Evolutionary conservation across 2,113 vertebrate species (phyloP), one percentile per base, ranked within the genome.

Genomic region (Microcebus ravelobensis): DNA sequence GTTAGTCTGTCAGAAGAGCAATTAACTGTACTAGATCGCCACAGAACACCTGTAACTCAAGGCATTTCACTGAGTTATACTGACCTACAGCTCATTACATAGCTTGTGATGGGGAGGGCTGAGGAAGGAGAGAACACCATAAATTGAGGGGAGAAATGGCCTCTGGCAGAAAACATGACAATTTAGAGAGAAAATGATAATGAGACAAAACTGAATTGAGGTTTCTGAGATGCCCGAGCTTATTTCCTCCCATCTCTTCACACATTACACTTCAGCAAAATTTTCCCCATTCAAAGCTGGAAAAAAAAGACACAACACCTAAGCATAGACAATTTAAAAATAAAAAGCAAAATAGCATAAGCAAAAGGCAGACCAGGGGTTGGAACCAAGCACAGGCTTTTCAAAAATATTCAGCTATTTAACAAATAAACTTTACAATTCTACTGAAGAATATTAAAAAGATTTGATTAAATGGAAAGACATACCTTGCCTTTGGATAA

Each of bases 131-230:
- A 95, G 8, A 87, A 87, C 27, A 87, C 6, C 59, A 55, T 68
- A 80, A 80, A 92, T 36, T 61, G 73, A 70, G 14, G 21, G 68
- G 15, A 81, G 23, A 92, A 59, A 81, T 14, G 57, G 39, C 21
- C 6, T 85, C 31, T 12, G n/a, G 39, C 14, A 61, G 42, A 92
- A 88, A 55, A 91, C 17, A 52, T 15, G 42, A 31, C 36, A 79
- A 84, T 67, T 74, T 61, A 20, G 39, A 94, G 74, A 84, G 13
- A 92, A 39, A 76, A 80, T 25, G 27, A 50, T n/a, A 85, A 45
- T 74, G 18, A 83, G n/a, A 63, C 71, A 96, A 92, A 92, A 36
- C 11, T 81, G 63, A 87, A 68, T 3, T 91, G 42, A 94, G 92
- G 21, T 8, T 91, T 67, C 45, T 79, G 70, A 13, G 57, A 92